These are phyloP conservation scores for Yponomeuta cagnagella DNA, from an alignment of 2,888 invertebrate genomes.

Conservation along the genomic window DNA sequence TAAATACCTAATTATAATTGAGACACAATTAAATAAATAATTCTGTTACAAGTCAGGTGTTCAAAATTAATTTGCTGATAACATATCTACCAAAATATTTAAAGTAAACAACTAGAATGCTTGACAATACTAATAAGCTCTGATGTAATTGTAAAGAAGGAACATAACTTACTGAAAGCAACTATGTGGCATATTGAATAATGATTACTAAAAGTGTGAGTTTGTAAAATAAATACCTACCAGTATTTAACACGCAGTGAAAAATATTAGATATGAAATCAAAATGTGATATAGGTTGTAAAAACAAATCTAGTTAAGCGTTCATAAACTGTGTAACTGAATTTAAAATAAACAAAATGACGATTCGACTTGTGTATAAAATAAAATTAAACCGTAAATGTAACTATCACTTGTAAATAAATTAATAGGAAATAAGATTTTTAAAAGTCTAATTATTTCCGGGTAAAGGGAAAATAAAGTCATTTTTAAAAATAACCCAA, in stretches of 20 bases:
- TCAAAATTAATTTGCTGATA: conserved; percentile 48
- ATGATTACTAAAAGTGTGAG: background rate
- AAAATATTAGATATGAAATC: conserved; percentile 47
- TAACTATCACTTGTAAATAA: conserved; percentile 61
- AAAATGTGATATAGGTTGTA: conserved; percentile 75
- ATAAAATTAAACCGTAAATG: conserved; percentile 49
- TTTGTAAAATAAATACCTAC: background rate
- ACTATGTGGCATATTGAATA: background rate
- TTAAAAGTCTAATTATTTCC: conserved; percentile 72
- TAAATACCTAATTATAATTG: background rate
- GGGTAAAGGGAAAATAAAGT: conserved; percentile 64
- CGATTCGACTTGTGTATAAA: conserved; percentile 48
- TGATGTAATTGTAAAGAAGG: background rate
- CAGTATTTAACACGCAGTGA: conserved; percentile 11
- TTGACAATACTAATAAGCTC: conserved; percentile 58
- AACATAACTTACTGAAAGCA: background rate
- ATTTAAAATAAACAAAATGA: conserved; percentile 25
- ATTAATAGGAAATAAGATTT: conserved; percentile 64
- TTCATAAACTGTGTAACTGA: conserved; percentile 55
- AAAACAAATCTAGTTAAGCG: conserved; percentile 46
- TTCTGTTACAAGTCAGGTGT: background rate
- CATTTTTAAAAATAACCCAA: conserved; percentile 57
- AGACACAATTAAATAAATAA: background rate
- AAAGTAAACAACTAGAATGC: conserved; percentile 55
- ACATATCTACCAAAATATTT: conserved; percentile 61